Conservation (phyloP, 2,888 invertebrate species). For the Opisthograptis luteolata region DNA sequence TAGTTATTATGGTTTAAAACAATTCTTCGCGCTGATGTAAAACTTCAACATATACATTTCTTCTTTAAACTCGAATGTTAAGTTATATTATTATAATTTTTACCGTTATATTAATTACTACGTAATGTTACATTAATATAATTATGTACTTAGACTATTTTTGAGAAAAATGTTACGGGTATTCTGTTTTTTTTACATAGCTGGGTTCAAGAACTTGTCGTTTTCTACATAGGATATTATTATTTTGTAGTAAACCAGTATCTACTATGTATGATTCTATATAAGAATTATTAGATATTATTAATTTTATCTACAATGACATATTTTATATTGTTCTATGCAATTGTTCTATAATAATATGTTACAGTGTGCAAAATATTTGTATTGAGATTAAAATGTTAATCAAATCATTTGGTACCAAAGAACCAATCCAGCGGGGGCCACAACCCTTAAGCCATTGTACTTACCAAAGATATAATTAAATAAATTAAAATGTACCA, state of each 20-base stretch:
- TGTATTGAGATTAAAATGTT: conserved; percentile 20
- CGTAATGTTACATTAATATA: background rate
- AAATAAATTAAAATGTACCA: conserved; percentile 64
- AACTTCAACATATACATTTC: conserved; percentile 1
- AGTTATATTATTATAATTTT: too few species aligned
- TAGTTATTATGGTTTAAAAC: background rate
- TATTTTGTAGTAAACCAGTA: too few species aligned
- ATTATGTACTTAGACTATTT: too few species aligned
- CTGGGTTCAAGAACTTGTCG: too few species aligned
- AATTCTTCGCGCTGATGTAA: background rate
- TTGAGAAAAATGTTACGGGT: background rate
- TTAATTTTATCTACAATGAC: background rate
- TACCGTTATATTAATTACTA: too few species aligned
- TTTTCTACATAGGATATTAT: background rate
- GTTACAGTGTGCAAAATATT: background rate
- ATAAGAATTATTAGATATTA: background rate
- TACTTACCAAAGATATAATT: conserved; percentile 81
- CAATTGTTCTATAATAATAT: conserved; percentile 9
- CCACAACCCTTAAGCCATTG: conserved; percentile 72
- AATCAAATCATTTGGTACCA: conserved; percentile 46
- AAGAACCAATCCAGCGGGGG: conserved; percentile 71
- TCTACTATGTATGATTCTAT: too few species aligned
- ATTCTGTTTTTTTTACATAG: too few species aligned
- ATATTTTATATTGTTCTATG: conserved; percentile 7
- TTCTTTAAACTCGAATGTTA: background rate